Evolutionary conservation across 2,888 invertebrate genomes (phyloP).

Genomic region (Candidula unifasciata): DNA sequence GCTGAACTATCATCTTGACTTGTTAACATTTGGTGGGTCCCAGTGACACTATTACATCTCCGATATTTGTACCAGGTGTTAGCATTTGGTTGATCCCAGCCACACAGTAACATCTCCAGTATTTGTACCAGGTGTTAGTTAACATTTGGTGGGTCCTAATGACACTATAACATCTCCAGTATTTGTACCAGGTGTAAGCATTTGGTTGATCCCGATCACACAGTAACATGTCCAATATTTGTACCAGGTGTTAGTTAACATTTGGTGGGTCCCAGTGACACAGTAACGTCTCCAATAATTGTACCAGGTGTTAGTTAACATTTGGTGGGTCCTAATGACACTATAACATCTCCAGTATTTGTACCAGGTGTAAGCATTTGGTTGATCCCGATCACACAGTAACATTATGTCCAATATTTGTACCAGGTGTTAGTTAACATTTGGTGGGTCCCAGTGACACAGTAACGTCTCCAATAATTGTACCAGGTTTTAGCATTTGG

Average conservation of each 20-base stretch:
- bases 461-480: background rate
- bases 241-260: no score
- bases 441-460: no score
- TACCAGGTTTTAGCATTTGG: constrained; percentile 82
- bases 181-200: constrained; percentile 78
- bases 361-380: no score
- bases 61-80: constrained; percentile 74
- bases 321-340: constrained; percentile 86
- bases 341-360: constrained; percentile 71
- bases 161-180: no score
- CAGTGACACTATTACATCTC: no score
- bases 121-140: no score
- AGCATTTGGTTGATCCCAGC: constrained; percentile 85
- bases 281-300: background rate
- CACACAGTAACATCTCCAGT: constrained; percentile 79
- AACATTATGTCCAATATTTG: no score
- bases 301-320: constrained; percentile 79
- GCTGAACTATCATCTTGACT: no score
- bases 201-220: constrained; percentile 86
- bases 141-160: no score
- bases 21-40: constrained; percentile 55
- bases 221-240: constrained; percentile 67
- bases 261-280: no score
- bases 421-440: no score
- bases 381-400: no score